phyloP scores from a whole-genome alignment of 2,888 invertebrate genomes.

The Leptopterna dolabrata region DNA sequence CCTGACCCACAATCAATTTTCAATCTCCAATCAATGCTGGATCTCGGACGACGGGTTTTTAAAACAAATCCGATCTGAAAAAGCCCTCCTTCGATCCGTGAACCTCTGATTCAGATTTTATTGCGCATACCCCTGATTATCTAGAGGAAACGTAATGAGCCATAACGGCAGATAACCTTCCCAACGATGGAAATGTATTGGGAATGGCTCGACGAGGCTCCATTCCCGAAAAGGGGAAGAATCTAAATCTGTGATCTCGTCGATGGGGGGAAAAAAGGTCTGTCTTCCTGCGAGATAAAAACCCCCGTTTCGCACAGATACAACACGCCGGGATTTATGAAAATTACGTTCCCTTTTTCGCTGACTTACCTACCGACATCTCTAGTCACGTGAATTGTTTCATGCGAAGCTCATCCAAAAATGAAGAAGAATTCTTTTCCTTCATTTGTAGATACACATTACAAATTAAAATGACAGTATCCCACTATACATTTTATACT shows the following conservation, averaged over 20 bases:
- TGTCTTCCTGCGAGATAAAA: constrained; percentile 1
- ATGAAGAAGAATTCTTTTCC: too few species aligned
- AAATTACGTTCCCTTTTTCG: not conserved
- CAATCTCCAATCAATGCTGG: too few species aligned
- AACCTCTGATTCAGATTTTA: constrained; percentile 31
- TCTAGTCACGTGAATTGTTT: not conserved
- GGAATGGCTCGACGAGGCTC: not conserved
- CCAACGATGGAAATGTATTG: constrained; percentile 10
- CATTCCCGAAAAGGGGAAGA: not conserved
- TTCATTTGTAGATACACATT: too few species aligned
- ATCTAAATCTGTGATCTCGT: constrained; percentile 10
- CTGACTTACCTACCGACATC: not conserved
- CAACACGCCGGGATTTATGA: not conserved
- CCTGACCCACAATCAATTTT: too few species aligned
- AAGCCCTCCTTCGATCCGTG: not conserved
- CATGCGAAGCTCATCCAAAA: too few species aligned
- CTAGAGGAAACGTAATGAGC: constrained; percentile 15
- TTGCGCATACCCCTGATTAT: constrained; percentile 33
- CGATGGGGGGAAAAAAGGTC: not conserved
- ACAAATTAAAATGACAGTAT: too few species aligned
- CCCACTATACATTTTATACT: too few species aligned
- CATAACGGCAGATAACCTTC: constrained; percentile 32
- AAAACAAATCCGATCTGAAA: not conserved
- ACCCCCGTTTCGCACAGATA: not conserved
- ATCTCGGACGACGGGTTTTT: not conserved